Evolutionary conservation across 2,797 vertebrate genomes (phyloP), one percentile per base, ranked within the genome.

Genomic region (Momotus momota): DNA sequence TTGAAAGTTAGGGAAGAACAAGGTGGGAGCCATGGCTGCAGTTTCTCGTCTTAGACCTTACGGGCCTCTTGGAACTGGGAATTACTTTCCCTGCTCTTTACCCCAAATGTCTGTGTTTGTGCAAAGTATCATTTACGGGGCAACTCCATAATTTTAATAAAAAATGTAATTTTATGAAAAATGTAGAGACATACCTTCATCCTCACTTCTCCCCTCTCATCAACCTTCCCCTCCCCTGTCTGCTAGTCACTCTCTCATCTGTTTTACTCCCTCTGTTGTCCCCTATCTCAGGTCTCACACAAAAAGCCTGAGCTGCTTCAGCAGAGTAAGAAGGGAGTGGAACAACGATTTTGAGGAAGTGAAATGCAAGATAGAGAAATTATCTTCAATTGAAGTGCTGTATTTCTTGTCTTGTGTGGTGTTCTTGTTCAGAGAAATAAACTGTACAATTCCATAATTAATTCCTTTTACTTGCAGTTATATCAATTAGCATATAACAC

Each of bases 401-500:
- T 91, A 62, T 77, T 87, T 21, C 46, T 88, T 90, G 48, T 48
- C 66, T 73, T 49, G 15, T 52, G 38, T 84, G 61, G 51, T 67
- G 66, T 25, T 91, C 54, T 84, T 65, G n/a, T 90, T 94, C 85
- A 86, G 60, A 58, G 43, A 94, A 88, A 91, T 90, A 84, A 86
- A 85, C 91, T 67, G 60, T 77, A 75, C 61, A 81, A 48, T 80
- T 55, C 52, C 46, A 29, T 70, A 74, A 90, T 88, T 85, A 88
- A 91, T 88, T 93, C 81, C 26, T 82, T 90, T 95, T 95, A 67
- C 83, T 90, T 85, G 45, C 51, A 79, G 62, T 87, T 72, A 64
- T 23, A 73, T 79, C 65, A 78, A 86, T 94, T 95, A 94, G 69
- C 77, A 62, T 89, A 21, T 71, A 94, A 82, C 58, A 88, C 29